Conservation (phyloP, 2,113 vertebrate genomes). For the Hucho hucho region DNA sequence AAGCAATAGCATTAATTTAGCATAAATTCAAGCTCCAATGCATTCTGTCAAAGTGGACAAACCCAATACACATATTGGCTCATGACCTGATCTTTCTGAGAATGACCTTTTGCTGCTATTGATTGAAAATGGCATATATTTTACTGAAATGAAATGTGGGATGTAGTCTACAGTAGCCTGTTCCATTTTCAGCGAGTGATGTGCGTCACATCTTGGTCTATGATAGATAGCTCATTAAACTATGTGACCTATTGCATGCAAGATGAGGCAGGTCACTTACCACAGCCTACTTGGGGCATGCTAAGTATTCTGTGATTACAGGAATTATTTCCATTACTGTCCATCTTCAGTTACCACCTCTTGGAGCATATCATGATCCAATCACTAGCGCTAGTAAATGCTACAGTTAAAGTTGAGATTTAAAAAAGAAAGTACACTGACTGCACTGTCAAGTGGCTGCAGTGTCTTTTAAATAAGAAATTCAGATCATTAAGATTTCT, state of each 20-base stretch:
- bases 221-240: too few species aligned
- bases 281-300: slow-evolving; percentile 32
- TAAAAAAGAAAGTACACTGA: neutral
- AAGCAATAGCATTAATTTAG: neutral
- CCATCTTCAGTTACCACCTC: slow-evolving; percentile 40
- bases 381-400: neutral
- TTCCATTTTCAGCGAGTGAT: slow-evolving; percentile 4
- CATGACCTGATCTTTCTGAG: neutral
- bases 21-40: neutral
- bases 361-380: neutral
- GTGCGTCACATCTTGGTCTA: slow-evolving; percentile 31
- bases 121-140: neutral
- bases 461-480: too few species aligned
- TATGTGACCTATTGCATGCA: slow-evolving; percentile 54
- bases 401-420: neutral
- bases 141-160: neutral
- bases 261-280: slow-evolving; percentile 33
- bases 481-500: too few species aligned
- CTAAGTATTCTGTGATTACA: slow-evolving; percentile 38
- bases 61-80: neutral
- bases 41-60: neutral
- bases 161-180: neutral
- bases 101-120: neutral
- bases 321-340: slow-evolving; percentile 36
- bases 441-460: too few species aligned